Evolutionary conservation across 2,113 vertebrate species (phyloP), one percentile per base, ranked within the genome.

Genomic region (Bothrops jararaca): DNA sequence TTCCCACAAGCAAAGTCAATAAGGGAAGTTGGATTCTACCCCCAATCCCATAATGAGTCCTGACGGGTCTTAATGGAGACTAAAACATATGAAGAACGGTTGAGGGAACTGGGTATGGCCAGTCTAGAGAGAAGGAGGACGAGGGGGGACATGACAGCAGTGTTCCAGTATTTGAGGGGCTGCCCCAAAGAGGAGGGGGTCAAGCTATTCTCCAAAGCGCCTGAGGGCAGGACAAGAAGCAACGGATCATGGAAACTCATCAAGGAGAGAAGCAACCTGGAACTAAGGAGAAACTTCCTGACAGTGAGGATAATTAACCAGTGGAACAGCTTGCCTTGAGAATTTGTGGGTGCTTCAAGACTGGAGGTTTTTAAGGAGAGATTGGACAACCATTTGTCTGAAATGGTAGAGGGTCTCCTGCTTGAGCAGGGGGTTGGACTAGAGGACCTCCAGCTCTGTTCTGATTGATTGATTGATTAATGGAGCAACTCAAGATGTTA

Each of bases 191-290:
- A 69, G 1, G 29, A n/a, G 4, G 60, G 60, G 1, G 29, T 15
- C 29, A 69, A 2, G 0, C 2, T n/a, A 69, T n/a, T 69, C 4
- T 5, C 29, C 4, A n/a, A 15, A 2, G 12, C 12, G 1, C 29
- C 64, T 2, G 12, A 69, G 6, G 64, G 29, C 64, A 5, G 0
- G 64, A n/a, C 12, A 15, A 69, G 12, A 69, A 69, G 5, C 64
- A 69, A 15, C 0, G 64, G 64, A 69, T n/a, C n/a, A n/a, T 18
- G 29, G 64, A 15, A 34, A 15, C 12, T 69, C 0, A 69, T 1
- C 60, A 1, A 69, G 64, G 64, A n/a, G 29, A 69, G 60, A n/a
- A 69, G 60, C 11, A 5, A n/a, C 11, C 26, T n/a, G 60, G 60
- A 64, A 69, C 9, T n/a, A 13, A 69, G 60, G 26, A n/a, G 60